These are phyloP conservation scores for Spisula subtruncata DNA, from an alignment of 2,888 invertebrate genomes.

Conservation along the genomic window DNA sequence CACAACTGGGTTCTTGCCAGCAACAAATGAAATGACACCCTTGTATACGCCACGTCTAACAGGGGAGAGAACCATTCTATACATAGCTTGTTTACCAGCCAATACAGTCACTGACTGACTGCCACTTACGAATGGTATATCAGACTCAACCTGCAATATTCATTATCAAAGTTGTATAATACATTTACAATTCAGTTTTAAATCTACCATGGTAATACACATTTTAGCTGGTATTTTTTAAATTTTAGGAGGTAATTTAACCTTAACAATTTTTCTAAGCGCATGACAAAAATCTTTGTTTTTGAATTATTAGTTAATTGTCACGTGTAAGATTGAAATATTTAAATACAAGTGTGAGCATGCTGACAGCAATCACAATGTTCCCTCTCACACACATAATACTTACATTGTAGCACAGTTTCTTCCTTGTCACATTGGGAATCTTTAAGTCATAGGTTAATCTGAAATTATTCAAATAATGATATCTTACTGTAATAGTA, in stretches of 20 bases:
- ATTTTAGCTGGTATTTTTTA: too few relatives aligned
- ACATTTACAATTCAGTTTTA: too few relatives aligned
- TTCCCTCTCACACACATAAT: too few relatives aligned
- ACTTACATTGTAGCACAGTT: slow-evolving; percentile 84
- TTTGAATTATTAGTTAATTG: too few relatives aligned
- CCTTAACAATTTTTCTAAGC: too few relatives aligned
- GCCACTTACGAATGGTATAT: slow-evolving; percentile 86
- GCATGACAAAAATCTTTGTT: too few relatives aligned
- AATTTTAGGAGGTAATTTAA: too few relatives aligned
- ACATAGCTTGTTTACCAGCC: slow-evolving; percentile 84
- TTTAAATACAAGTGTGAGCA: too few relatives aligned
- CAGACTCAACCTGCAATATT: slow-evolving; percentile 85
- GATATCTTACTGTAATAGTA: background rate
- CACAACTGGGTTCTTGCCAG: slow-evolving; percentile 83
- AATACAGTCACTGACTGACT: slow-evolving; percentile 83
- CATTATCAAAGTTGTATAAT: background rate
- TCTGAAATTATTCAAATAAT: slow-evolving; percentile 73
- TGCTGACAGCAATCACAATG: too few relatives aligned
- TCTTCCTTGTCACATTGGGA: slow-evolving; percentile 86
- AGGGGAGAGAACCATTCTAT: slow-evolving; percentile 83
- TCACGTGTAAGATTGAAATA: too few relatives aligned
- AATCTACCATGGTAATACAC: too few relatives aligned
- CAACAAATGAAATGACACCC: slow-evolving; percentile 86
- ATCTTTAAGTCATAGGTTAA: slow-evolving; percentile 79
- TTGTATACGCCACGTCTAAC: slow-evolving; percentile 84